Evolutionary conservation across 2,113 vertebrate species (phyloP).

Genomic region (Peromyscus leucopus): DNA sequence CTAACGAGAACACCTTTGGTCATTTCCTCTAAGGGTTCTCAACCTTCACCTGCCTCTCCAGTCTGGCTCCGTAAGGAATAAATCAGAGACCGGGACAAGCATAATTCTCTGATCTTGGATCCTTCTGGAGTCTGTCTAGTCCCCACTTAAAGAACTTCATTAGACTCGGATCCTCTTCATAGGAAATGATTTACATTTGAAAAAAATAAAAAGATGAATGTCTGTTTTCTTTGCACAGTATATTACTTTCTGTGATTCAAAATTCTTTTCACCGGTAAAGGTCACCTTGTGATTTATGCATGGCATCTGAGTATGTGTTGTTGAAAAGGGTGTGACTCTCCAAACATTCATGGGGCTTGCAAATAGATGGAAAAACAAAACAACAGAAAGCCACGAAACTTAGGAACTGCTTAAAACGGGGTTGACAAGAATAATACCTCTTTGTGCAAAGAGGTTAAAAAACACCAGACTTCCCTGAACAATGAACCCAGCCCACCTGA

Average conservation of each 20-base stretch:
- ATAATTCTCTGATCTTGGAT: conserved; percentile 71
- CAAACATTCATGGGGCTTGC: conserved; percentile 66
- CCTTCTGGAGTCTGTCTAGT: conserved; percentile 69
- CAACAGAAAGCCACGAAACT: neutral
- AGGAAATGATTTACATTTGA: conserved; percentile 74
- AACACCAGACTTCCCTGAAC: neutral
- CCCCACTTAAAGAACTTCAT: conserved; percentile 72
- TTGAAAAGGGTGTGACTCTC: conserved; percentile 78
- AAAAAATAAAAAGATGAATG: conserved; percentile 70
- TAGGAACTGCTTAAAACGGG: neutral
- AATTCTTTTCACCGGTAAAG: conserved; percentile 86
- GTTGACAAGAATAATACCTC: neutral
- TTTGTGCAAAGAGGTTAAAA: neutral
- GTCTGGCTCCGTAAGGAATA: neutral
- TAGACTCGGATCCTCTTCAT: conserved; percentile 68
- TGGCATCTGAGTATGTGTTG: conserved; percentile 72
- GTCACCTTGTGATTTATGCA: conserved; percentile 85
- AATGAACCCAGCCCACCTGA: neutral
- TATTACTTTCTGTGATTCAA: conserved; percentile 86
- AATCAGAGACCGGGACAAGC: conserved; percentile 68
- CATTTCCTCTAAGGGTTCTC: neutral
- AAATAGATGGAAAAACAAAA: neutral
- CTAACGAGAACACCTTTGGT: neutral
- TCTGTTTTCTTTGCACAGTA: conserved; percentile 79
- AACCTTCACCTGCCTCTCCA: neutral